phyloP scores from a whole-genome alignment of 2,797 vertebrate species.

The Sphenopsis melanotis region DNA sequence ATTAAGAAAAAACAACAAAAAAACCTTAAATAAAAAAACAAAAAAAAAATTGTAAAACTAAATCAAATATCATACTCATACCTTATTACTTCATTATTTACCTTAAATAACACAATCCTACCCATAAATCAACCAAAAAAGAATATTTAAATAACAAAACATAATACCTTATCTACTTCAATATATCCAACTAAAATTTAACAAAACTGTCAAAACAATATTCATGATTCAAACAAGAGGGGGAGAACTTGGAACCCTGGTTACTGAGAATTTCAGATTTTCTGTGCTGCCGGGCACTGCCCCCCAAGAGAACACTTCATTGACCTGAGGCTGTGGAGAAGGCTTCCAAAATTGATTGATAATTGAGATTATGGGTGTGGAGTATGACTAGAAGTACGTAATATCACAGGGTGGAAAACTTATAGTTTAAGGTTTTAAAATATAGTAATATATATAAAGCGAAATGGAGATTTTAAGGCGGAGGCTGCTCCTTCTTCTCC shows the following conservation, averaged over 20 bases:
- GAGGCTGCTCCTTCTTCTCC: no score
- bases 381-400: not conserved
- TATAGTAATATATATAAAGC: not conserved
- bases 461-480: no score
- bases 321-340: no score
- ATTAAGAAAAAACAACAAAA: no score
- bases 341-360: not conserved
- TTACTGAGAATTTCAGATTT: not conserved
- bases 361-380: not conserved
- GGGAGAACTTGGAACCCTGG: not conserved
- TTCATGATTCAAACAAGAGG: not conserved
- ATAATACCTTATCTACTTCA: not conserved
- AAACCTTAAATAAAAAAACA: not conserved
- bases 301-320: no score
- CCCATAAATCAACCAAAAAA: not conserved
- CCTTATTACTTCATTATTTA: not conserved
- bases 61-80: not conserved
- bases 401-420: not conserved
- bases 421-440: not conserved
- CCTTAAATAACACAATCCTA: not conserved
- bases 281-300: not conserved
- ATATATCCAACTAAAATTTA: not conserved
- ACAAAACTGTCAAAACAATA: not conserved
- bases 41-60: no score
- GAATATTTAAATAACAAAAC: not conserved